Evolutionary conservation across 2,113 vertebrate genomes (phyloP).

Genomic region (Podocnemis expansa): DNA sequence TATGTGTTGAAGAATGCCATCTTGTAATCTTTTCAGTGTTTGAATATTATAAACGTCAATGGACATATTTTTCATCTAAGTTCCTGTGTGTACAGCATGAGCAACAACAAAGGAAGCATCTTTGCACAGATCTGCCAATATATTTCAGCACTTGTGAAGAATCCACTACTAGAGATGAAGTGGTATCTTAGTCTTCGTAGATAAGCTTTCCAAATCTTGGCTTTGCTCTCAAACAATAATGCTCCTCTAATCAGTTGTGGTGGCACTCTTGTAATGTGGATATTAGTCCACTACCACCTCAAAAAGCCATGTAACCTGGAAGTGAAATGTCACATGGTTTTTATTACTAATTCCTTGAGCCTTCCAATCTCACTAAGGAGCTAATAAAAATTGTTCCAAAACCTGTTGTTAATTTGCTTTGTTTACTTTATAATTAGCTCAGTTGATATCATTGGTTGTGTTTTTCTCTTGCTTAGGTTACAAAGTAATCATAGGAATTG

Average conservation of each 20-base stretch:
- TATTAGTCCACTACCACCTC: too few species aligned
- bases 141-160: background rate
- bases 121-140: background rate
- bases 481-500: background rate
- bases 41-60: background rate
- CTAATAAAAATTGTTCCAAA: background rate
- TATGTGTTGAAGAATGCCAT: background rate
- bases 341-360: background rate
- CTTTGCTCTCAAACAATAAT: too few species aligned
- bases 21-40: background rate
- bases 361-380: background rate
- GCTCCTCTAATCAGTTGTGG: too few species aligned
- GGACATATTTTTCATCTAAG: background rate
- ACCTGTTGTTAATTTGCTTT: too few species aligned
- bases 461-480: background rate
- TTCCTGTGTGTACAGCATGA: background rate
- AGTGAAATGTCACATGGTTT: too few species aligned
- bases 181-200: background rate
- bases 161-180: background rate
- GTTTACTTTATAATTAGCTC: background rate
- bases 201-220: background rate
- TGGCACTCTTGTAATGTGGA: too few species aligned
- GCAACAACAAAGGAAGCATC: background rate
- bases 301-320: too few species aligned
- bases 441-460: background rate